Conservation (phyloP, 2,797 vertebrate species). For the Eospalax fontanierii region DNA sequence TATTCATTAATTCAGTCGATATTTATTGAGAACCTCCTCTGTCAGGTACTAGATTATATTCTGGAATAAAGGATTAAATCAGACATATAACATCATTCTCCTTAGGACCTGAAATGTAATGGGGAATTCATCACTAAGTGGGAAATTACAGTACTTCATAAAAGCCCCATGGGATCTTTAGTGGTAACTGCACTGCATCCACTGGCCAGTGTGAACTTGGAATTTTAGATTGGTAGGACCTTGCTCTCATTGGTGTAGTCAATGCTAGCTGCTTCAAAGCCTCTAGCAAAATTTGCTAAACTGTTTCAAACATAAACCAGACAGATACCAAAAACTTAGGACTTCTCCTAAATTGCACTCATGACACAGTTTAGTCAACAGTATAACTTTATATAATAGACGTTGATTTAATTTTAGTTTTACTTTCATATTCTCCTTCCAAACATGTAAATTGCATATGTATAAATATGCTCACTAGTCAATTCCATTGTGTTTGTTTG, state of each 20-base stretch:
- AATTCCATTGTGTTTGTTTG: background rate
- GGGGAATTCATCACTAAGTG: background rate
- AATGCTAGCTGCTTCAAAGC: background rate
- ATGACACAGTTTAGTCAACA: background rate
- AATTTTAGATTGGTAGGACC: constrained; percentile 11
- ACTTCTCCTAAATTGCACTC: constrained; percentile 24
- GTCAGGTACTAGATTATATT: background rate
- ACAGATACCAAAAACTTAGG: background rate
- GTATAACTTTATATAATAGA: background rate
- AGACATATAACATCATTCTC: background rate
- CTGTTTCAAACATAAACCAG: constrained; percentile 20
- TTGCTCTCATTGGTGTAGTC: background rate
- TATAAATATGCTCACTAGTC: background rate
- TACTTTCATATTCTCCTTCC: constrained; percentile 23
- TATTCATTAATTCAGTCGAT: constrained; percentile 39
- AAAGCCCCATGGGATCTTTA: background rate
- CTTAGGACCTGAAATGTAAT: background rate
- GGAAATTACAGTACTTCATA: background rate
- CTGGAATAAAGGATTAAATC: constrained; percentile 25
- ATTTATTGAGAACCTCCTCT: constrained; percentile 25
- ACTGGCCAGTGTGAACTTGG: background rate
- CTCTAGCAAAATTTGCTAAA: constrained; percentile 27
- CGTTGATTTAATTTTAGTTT: constrained; percentile 50
- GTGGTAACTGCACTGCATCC: background rate
- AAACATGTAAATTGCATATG: background rate